Base-by-base conservation (phyloP, 1,140 invertebrate species). In the Listronotus bonariensis region DNA sequence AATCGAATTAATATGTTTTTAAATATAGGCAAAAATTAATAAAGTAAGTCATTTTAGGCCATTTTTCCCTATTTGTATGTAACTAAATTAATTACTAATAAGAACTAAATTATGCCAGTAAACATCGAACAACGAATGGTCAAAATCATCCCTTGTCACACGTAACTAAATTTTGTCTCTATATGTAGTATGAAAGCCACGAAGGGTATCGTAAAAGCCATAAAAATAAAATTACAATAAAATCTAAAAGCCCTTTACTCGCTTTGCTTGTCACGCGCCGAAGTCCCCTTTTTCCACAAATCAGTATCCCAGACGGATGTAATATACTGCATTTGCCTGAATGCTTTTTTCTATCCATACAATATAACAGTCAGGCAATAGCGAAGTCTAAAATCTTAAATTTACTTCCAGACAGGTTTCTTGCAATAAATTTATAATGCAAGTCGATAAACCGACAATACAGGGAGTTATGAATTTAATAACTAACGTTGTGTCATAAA, bases 151-250 rank as follows among this genome's bases (percentile, higher is more conserved):
- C 18, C 15, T 48, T 48, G 15, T 48, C 20, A 48, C 45, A 48
- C 45, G 31, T 52, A 52, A 52, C 34, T 15, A 38, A 52, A 38
- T 52, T 52, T 36, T n/a, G n/a, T 32, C 49, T 12, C 31, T 32
- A 36, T n/a, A 52, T 14, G 26, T 12, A 38, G 31, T n/a, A 38
- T 38, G 36, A 52, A 36, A 38, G 49, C 31, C 31, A 15, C 52
- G 32, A 34, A 41, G 20, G 20, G 36, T 11, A 12, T 18, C 14
- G 15, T 65, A 65, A 65, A 57, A 65, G 62, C 62, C 45, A 57
- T 65, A 65, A 65, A 65, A 65, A 57, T 65, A 53, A 43, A 57
- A 51, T 56, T 65, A 65, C 62, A 65, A 65, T 65, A 65, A 65
- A 65, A 57, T 65, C 62, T 65, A 65, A 65, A 65, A 65, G 62